Percentiles rank a stretch among this genome's conserved stretches.
phyloP scores from a whole-genome alignment of 2,113 vertebrate species.

The Ardeotis arabs region DNA sequence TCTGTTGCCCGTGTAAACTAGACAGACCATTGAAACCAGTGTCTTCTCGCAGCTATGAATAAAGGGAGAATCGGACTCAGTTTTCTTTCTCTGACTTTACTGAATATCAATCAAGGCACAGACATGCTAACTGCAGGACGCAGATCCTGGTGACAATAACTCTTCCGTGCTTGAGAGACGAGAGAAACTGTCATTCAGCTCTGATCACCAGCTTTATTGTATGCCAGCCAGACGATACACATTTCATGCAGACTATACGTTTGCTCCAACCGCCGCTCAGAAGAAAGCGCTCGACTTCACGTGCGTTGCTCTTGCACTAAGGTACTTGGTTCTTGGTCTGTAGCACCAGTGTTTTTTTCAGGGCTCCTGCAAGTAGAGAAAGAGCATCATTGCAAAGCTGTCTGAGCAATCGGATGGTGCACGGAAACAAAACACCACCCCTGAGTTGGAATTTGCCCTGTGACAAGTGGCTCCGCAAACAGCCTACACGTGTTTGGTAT shows the following conservation, averaged over 20 bases:
- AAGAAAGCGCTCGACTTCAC: not conserved
- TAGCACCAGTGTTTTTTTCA: slow-evolving; percentile 61
- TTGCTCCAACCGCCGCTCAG: slow-evolving; percentile 3
- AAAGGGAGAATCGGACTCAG: not conserved
- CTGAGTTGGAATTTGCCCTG: not conserved
- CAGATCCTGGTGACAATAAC: not conserved
- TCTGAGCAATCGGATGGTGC: not conserved
- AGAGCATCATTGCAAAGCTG: slow-evolving; percentile 36
- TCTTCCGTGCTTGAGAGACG: not conserved
- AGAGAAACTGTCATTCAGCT: not conserved
- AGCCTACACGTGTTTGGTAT: not conserved
- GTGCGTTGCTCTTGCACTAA: not conserved
- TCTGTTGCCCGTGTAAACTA: accelerated
- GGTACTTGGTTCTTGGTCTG: slow-evolving; percentile 64
- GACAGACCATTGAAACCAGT: not conserved
- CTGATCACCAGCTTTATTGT: slow-evolving; percentile 68
- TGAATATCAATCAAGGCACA: slow-evolving; percentile 35
- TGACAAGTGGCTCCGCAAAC: not conserved
- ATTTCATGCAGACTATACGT: slow-evolving; percentile 69
- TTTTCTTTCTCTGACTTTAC: slow-evolving; percentile 24
- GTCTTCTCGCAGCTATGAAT: not conserved
- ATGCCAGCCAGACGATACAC: slow-evolving; percentile 43
- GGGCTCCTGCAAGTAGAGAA: slow-evolving; percentile 67
- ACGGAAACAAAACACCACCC: not conserved
- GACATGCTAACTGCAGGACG: not conserved